phyloP scores from a whole-genome alignment of 2,113 vertebrate species.

The Sylvietta virens region DNA sequence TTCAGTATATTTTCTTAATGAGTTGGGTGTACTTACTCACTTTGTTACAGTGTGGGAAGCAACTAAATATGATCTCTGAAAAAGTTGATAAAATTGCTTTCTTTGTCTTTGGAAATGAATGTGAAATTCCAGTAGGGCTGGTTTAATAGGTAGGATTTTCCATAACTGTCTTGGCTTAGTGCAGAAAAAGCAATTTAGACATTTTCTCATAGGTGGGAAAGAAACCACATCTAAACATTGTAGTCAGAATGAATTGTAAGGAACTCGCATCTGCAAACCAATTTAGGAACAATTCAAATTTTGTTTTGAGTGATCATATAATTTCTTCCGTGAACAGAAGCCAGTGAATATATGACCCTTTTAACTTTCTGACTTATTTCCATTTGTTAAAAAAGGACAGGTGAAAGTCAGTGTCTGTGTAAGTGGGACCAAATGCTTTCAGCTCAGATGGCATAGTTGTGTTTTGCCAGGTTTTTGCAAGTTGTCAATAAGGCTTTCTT shows the following conservation, averaged over 20 bases:
- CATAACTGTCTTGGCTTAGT: neutral
- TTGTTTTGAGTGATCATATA: neutral
- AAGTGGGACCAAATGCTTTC: neutral
- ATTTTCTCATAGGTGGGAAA: neutral
- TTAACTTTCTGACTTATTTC: neutral
- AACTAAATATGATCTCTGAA: conserved; percentile 10
- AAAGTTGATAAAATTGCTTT: conserved; percentile 39
- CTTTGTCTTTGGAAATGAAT: conserved; percentile 30
- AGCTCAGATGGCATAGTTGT: neutral
- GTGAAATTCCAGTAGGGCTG: conserved; percentile 2
- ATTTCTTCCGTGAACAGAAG: neutral
- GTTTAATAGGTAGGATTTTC: neutral
- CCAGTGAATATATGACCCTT: neutral
- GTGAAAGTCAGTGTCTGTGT: neutral
- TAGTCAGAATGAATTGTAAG: neutral
- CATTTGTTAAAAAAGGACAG: neutral
- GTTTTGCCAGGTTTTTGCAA: neutral
- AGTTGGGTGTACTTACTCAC: neutral
- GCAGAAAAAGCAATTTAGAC: neutral
- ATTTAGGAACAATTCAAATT: neutral
- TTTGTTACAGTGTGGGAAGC: neutral
- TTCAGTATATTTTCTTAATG: neutral
- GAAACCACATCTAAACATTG: neutral
- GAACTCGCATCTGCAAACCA: neutral
- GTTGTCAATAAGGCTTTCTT: neutral